Evolutionary conservation across 2,797 vertebrate genomes (phyloP).

Genomic region (Helostoma temminkii): DNA sequence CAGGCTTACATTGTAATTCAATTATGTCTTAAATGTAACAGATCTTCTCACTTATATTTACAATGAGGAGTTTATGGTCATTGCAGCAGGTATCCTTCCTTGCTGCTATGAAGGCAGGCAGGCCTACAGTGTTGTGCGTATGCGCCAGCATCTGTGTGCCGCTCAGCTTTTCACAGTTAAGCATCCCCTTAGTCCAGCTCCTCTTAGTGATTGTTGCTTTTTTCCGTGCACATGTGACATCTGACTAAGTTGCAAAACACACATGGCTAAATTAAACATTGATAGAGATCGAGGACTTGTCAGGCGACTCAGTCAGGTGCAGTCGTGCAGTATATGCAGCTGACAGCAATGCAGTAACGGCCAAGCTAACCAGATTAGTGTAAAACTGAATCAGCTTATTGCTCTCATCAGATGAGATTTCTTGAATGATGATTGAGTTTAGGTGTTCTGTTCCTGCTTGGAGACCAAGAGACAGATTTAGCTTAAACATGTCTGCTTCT

Average conservation of each 20-base stretch:
- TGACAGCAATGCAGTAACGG: conserved; percentile 32
- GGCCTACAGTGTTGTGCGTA: conserved; percentile 19
- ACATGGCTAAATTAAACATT: conserved; percentile 21
- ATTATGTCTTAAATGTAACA: too few species aligned
- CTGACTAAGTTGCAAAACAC: conserved; percentile 31
- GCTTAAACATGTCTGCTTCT: background rate
- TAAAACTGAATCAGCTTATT: conserved; percentile 18
- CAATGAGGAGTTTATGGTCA: background rate
- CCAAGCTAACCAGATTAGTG: conserved; percentile 41
- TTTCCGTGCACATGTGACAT: conserved; percentile 20
- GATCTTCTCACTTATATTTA: conserved; percentile 14
- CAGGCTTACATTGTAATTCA: too few species aligned
- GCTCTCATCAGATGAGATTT: background rate
- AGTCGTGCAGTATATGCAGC: conserved; percentile 10
- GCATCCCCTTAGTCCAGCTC: conserved; percentile 16
- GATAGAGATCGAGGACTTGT: conserved; percentile 16
- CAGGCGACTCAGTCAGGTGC: conserved; percentile 28
- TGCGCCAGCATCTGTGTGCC: conserved; percentile 30
- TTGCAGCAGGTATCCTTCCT: conserved; percentile 13
- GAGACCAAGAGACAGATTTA: background rate
- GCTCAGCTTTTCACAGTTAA: conserved; percentile 37
- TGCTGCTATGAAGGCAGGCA: conserved; percentile 30
- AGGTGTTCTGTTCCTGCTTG: background rate
- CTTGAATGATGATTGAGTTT: background rate
- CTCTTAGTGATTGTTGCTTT: conserved; percentile 6